Evolutionary conservation across 2,797 vertebrate genomes (phyloP).

Genomic region (Hoplostethus mediterraneus): DNA sequence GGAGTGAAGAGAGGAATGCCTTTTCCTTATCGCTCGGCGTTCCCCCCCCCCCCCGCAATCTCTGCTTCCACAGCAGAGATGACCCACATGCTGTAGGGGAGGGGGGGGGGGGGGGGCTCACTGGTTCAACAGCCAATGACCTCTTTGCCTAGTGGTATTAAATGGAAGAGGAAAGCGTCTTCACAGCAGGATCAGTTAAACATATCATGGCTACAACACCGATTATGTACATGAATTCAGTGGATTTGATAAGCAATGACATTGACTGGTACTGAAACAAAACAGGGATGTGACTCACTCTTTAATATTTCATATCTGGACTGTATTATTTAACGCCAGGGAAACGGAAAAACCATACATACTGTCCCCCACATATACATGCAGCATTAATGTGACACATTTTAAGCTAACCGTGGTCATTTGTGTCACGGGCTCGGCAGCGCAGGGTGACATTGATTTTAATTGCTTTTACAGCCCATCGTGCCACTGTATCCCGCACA

Average conservation of each 20-base stretch:
- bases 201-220: slow-evolving; percentile 31
- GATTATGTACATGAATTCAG: slow-evolving; percentile 36
- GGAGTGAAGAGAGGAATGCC: slow-evolving; percentile 34
- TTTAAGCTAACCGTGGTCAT: slow-evolving; percentile 66
- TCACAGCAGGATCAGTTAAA: slow-evolving; percentile 48
- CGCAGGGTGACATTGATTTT: slow-evolving; percentile 61
- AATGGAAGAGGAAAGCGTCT: slow-evolving; percentile 50
- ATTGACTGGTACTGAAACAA: slow-evolving; percentile 60
- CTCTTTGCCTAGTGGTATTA: slow-evolving; percentile 36
- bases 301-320: neutral
- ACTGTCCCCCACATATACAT: slow-evolving; percentile 30
- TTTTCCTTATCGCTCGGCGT: slow-evolving; percentile 20
- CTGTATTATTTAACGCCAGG: slow-evolving; percentile 11
- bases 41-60: slow-evolving; percentile 33
- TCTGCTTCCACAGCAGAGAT: slow-evolving; percentile 26
- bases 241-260: slow-evolving; percentile 56
- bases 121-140: slow-evolving; percentile 43
- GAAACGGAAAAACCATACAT: slow-evolving; percentile 1
- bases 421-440: slow-evolving; percentile 34
- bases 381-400: slow-evolving; percentile 27
- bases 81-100: slow-evolving; percentile 10
- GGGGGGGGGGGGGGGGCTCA: slow-evolving; percentile 13
- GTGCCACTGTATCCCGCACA: slow-evolving; percentile 43
- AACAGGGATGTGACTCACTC: slow-evolving; percentile 34
- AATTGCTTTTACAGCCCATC: slow-evolving; percentile 65